Conservation (phyloP, 2,797 vertebrate genomes). For the Anas bernieri region DNA sequence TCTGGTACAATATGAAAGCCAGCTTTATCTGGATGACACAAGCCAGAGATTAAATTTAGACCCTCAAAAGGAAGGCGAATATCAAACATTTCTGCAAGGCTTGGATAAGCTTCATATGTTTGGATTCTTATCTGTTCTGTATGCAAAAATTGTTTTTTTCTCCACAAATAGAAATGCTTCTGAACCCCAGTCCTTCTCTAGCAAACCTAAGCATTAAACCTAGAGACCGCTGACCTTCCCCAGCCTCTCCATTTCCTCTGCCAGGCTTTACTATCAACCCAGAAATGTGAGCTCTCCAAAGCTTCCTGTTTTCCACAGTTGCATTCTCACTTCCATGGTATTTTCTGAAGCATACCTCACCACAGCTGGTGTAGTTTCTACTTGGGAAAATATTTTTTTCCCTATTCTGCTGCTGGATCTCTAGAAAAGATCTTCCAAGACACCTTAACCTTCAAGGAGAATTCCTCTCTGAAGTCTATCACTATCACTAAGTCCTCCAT, state of each 20-base stretch:
- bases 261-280: background rate
- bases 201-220: background rate
- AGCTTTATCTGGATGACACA: constrained; percentile 51
- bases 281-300: background rate
- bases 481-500: background rate
- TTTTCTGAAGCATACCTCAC: constrained; percentile 27
- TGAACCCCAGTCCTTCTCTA: background rate
- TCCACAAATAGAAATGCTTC: constrained; percentile 10
- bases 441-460: background rate
- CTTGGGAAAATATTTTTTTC: background rate
- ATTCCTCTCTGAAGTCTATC: background rate
- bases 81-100: constrained; percentile 44
- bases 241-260: background rate
- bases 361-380: background rate
- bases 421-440: background rate
- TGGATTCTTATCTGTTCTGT: constrained; percentile 19
- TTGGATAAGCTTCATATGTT: constrained; percentile 23
- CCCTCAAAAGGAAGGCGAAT: constrained; percentile 20
- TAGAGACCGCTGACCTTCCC: background rate
- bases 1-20: background rate
- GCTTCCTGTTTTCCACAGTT: constrained; percentile 30
- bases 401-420: background rate
- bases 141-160: constrained; percentile 36
- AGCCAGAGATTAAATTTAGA: constrained; percentile 51
- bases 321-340: background rate